Percentiles rank a stretch among this genome's conserved stretches.
phyloP scores from a whole-genome alignment of 2,113 vertebrate genomes.

The Bombycilla garrulus region DNA sequence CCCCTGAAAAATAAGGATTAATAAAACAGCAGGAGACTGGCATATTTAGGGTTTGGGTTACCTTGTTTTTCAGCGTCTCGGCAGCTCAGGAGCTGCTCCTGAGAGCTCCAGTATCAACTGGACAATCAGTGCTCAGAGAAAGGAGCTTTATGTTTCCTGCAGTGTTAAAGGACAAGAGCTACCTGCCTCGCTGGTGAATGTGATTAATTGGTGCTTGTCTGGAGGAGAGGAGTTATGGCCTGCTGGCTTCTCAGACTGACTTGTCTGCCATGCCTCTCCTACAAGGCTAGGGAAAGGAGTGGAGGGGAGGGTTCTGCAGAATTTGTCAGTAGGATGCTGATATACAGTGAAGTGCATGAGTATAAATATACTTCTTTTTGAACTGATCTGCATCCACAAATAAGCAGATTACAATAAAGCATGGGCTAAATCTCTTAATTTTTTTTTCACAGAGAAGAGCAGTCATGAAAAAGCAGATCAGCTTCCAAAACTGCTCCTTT shows the following conservation, averaged over 20 bases:
- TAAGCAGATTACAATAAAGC: slow-evolving; percentile 12
- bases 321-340: background rate
- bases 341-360: background rate
- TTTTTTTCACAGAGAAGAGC: background rate
- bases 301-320: background rate
- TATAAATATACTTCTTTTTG: background rate
- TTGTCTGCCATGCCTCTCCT: slow-evolving; percentile 17
- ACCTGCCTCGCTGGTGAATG: background rate
- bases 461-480: background rate
- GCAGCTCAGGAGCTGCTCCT: background rate
- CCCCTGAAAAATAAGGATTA: background rate
- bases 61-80: background rate
- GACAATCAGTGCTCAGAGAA: background rate
- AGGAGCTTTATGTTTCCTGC: slow-evolving; percentile 10
- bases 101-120: background rate
- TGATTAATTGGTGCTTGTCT: slow-evolving; percentile 51
- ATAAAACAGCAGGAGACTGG: background rate
- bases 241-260: slow-evolving; percentile 24
- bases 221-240: slow-evolving; percentile 30
- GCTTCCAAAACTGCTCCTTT: slow-evolving; percentile 5
- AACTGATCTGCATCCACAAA: background rate
- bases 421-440: background rate
- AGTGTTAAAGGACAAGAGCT: slow-evolving; percentile 46
- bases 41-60: background rate
- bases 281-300: background rate